Evolutionary conservation across 2,113 vertebrate genomes (phyloP).

Genomic region (Ceyx margarethae): DNA sequence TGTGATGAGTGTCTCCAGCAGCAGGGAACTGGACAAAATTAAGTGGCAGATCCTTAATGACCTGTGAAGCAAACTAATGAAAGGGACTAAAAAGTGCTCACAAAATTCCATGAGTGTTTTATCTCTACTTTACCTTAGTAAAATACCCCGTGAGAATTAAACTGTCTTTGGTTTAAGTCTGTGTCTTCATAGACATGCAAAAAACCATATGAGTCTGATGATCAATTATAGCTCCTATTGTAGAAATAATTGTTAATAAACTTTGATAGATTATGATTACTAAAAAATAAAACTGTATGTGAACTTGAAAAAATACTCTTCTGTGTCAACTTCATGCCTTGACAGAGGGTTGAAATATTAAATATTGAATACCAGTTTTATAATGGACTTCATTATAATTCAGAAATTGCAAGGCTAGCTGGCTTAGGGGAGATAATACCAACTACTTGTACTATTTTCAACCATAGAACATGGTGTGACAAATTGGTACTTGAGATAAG

Average conservation of each 20-base stretch:
- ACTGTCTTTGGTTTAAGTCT: not conserved
- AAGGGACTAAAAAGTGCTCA: not conserved
- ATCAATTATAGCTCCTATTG: not conserved
- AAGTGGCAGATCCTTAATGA: conserved; percentile 1
- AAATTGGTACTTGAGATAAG: not conserved
- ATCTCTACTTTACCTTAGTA: not conserved
- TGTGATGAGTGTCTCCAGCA: not conserved
- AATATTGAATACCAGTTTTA: not conserved
- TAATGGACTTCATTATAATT: not conserved
- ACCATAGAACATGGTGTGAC: not conserved
- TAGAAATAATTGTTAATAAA: not conserved
- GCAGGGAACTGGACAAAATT: not conserved
- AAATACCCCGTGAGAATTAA: not conserved
- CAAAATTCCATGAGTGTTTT: not conserved
- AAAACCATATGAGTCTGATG: not conserved
- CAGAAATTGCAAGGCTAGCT: not conserved
- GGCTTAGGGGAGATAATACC: not conserved
- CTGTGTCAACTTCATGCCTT: not conserved
- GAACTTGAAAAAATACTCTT: not conserved
- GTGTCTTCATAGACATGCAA: not conserved
- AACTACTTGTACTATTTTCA: not conserved
- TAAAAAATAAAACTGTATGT: not conserved
- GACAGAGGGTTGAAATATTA: not conserved
- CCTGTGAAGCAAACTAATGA: conserved; percentile 3
- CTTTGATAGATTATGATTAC: not conserved